These are phyloP conservation scores for Lochmaea capreae DNA, from an alignment of 2,888 invertebrate species.

Conservation along the genomic window DNA sequence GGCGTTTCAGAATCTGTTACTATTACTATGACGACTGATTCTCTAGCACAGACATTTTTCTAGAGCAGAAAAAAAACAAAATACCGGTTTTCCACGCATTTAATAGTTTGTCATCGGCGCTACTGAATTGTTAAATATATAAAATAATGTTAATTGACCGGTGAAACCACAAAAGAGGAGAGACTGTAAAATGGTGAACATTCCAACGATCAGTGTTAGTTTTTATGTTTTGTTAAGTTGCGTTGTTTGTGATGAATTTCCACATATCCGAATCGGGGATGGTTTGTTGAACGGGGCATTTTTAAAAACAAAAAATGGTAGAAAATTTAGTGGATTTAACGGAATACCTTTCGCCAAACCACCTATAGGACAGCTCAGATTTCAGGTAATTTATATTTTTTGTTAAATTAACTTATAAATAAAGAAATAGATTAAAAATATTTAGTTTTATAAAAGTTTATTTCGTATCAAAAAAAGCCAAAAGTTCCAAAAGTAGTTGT, in stretches of 20 bases:
- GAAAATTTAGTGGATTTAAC: slow-evolving; percentile 65
- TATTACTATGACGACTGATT: no score
- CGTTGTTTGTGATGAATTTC: slow-evolving; percentile 30
- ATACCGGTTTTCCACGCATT: background rate
- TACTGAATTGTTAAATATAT: slow-evolving; percentile 9
- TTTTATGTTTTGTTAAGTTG: slow-evolving; percentile 11
- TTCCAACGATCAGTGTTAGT: slow-evolving; percentile 9
- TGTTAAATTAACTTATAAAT: no score
- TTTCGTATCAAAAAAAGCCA: no score
- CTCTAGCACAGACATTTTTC: no score
- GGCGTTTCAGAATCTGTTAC: no score
- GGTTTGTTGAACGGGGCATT: slow-evolving; percentile 64
- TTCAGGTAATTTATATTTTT: slow-evolving; percentile 56
- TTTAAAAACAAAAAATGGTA: slow-evolving; percentile 61
- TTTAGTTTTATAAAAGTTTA: no score
- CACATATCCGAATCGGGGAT: slow-evolving; percentile 59
- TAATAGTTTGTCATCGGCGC: background rate
- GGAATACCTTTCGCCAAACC: slow-evolving; percentile 65
- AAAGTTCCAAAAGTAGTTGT: no score
- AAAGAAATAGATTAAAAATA: no score
- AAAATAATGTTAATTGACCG: background rate
- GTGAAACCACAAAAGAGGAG: slow-evolving; percentile 4
- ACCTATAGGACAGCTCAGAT: slow-evolving; percentile 61
- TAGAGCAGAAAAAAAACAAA: background rate
- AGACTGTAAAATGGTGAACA: slow-evolving; percentile 18